Conservation (phyloP, 37 sponge, comb jelly and placozoan species). For the Lycopodina hypogea region DNA sequence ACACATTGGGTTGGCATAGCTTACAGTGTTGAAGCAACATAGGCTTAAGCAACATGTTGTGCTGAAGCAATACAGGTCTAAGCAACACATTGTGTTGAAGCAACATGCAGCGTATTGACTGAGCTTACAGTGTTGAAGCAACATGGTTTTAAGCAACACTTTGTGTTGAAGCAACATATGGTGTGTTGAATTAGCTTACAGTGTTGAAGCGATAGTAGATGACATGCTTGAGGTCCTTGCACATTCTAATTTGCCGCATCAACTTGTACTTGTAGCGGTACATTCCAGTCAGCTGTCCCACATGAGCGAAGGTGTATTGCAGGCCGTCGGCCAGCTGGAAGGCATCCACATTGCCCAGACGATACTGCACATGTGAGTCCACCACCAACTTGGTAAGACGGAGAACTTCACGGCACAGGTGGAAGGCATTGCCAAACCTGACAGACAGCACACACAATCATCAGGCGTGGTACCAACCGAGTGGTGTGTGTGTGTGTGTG, state of each 20-base stretch:
- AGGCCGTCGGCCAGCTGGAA: slow-evolving; percentile 96
- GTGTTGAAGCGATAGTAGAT: slow-evolving; percentile 99
- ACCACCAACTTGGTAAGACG: slow-evolving; percentile 97
- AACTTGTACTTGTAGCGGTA: slow-evolving; percentile 99
- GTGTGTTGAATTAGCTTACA: slow-evolving; percentile 65
- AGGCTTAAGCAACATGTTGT: no score
- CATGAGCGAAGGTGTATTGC: slow-evolving; percentile 98
- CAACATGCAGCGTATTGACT: no score
- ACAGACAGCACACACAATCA: neutral
- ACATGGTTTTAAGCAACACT: no score
- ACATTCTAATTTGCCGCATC: slow-evolving; percentile 99
- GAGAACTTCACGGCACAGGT: slow-evolving; percentile 97
- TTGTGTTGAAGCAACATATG: no score
- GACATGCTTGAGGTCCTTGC: slow-evolving; percentile 99
- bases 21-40: neutral
- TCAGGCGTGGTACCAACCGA: neutral
- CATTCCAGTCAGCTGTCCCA: slow-evolving; percentile 99
- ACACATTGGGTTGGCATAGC: neutral
- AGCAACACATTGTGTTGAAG: no score
- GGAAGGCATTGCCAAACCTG: slow-evolving; percentile 97
- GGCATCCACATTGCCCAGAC: slow-evolving; percentile 98
- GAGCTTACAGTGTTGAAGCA: no score
- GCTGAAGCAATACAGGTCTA: no score
- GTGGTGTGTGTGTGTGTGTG: no score
- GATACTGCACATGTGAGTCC: slow-evolving; percentile 97